A percentile compares a stretch with the other conserved stretches of the same genome.
Evolutionary conservation across 2,888 invertebrate genomes (phyloP).

Genomic region (Agriopis leucophaearia): DNA sequence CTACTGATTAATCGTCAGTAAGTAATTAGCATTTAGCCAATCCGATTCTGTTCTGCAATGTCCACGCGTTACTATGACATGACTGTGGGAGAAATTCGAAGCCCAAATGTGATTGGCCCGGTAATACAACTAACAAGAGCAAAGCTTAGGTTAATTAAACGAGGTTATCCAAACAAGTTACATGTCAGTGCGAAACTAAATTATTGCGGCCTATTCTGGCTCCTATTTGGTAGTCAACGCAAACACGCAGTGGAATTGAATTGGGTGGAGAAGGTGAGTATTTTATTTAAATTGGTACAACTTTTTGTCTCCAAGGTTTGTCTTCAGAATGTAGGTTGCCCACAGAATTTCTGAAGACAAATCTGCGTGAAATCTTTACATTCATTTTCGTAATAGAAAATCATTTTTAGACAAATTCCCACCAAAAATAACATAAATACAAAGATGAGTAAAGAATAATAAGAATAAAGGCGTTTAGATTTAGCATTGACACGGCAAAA

Average conservation of each 20-base stretch:
- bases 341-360: too few species aligned
- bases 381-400: neutral
- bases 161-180: slow-evolving; percentile 44
- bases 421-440: too few species aligned
- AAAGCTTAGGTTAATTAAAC: slow-evolving; percentile 44
- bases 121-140: slow-evolving; percentile 33
- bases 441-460: too few species aligned
- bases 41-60: slow-evolving; percentile 3
- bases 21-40: slow-evolving; percentile 16
- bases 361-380: neutral
- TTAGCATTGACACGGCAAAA: too few species aligned
- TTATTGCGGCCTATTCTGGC: slow-evolving; percentile 42
- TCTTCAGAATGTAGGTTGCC: neutral
- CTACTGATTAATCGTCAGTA: neutral
- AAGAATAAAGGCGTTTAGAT: too few species aligned
- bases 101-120: slow-evolving; percentile 36
- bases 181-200: slow-evolving; percentile 40
- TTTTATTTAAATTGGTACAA: slow-evolving; percentile 17
- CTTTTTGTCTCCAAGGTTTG: neutral
- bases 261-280: slow-evolving; percentile 1
- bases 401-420: neutral
- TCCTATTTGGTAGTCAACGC: slow-evolving; percentile 27
- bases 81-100: slow-evolving; percentile 34
- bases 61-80: slow-evolving; percentile 18
- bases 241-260: slow-evolving; percentile 15